Percentiles rank a stretch among this genome's conserved stretches.
phyloP scores from a whole-genome alignment of 2,888 invertebrate genomes.

The Amphiduros pacificus region DNA sequence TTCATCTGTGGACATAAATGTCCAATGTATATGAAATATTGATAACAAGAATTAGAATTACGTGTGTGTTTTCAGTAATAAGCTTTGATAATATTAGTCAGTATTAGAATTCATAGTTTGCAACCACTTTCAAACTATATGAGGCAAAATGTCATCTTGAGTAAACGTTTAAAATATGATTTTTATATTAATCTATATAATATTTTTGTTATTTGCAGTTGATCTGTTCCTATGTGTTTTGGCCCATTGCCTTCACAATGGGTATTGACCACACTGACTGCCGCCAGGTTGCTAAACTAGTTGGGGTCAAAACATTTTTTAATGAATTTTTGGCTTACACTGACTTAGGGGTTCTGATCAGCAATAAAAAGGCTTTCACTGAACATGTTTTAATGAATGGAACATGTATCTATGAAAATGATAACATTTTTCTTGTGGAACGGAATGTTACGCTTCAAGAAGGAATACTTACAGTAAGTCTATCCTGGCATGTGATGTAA shows the following conservation, averaged over 20 bases:
- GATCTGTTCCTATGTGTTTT: conserved; percentile 83
- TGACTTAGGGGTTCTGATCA: conserved; percentile 62
- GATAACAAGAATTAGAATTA: too few species aligned
- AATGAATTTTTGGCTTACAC: conserved; percentile 93
- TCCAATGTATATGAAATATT: too few species aligned
- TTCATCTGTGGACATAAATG: too few species aligned
- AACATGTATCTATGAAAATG: conserved; percentile 5
- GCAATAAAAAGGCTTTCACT: conserved; percentile 15
- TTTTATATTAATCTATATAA: too few species aligned
- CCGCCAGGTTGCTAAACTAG: conserved; percentile 75
- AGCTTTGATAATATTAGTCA: too few species aligned
- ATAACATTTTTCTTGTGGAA: conserved; percentile 11
- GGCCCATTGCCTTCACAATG: conserved; percentile 87
- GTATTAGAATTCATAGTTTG: too few species aligned
- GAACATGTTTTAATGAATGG: conserved; percentile 16
- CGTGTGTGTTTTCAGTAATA: too few species aligned
- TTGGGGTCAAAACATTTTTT: conserved; percentile 88
- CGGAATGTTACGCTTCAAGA: conserved; percentile 6
- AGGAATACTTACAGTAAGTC: conserved; percentile 14
- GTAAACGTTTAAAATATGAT: too few species aligned
- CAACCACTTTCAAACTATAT: too few species aligned
- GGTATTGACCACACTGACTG: conserved; percentile 70
- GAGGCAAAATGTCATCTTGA: too few species aligned
- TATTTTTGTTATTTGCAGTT: conserved; percentile 38
- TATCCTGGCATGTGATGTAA: background rate